Percentiles rank a stretch among this genome's conserved stretches.
Conservation (phyloP, 2,888 invertebrate species). For the Agriopis leucophaearia region DNA sequence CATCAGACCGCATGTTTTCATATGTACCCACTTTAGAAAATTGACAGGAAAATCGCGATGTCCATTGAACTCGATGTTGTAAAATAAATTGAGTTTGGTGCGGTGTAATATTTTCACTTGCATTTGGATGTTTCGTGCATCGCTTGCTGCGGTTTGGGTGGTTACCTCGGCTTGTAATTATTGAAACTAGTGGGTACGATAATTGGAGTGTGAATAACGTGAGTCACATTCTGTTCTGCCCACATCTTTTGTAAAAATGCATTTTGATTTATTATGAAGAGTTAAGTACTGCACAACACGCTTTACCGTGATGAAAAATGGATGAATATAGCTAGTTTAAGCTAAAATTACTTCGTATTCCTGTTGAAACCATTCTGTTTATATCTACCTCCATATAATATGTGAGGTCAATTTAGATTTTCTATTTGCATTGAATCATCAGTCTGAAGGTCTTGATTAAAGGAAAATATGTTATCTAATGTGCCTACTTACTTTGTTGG, state of each 20-base stretch:
- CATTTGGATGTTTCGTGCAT: constrained; percentile 74
- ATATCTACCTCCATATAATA: constrained; percentile 49
- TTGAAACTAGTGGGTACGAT: constrained; percentile 79
- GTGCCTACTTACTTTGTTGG: background rate
- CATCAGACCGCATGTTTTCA: constrained; percentile 57
- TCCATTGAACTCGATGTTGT: constrained; percentile 45
- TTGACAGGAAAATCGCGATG: constrained; percentile 47
- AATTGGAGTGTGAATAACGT: constrained; percentile 84
- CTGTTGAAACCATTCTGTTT: constrained; percentile 15
- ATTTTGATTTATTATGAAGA: constrained; percentile 63
- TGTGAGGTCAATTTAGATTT: constrained; percentile 59
- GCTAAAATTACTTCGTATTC: constrained; percentile 10
- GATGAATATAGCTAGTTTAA: background rate
- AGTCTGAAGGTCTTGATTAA: constrained; percentile 57
- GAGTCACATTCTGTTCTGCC: constrained; percentile 76
- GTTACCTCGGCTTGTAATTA: constrained; percentile 75
- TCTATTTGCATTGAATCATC: constrained; percentile 67
- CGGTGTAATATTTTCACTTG: constrained; percentile 70
- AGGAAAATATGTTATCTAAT: constrained; percentile 44
- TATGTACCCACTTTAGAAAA: constrained; percentile 69
- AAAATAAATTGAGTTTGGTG: constrained; percentile 49
- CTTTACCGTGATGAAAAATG: constrained; percentile 29
- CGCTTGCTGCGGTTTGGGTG: constrained; percentile 75
- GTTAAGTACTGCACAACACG: constrained; percentile 23
- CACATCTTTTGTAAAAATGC: constrained; percentile 75